These are phyloP conservation scores for Thera britannica DNA, from an alignment of 2,888 invertebrate species.

Conservation along the genomic window DNA sequence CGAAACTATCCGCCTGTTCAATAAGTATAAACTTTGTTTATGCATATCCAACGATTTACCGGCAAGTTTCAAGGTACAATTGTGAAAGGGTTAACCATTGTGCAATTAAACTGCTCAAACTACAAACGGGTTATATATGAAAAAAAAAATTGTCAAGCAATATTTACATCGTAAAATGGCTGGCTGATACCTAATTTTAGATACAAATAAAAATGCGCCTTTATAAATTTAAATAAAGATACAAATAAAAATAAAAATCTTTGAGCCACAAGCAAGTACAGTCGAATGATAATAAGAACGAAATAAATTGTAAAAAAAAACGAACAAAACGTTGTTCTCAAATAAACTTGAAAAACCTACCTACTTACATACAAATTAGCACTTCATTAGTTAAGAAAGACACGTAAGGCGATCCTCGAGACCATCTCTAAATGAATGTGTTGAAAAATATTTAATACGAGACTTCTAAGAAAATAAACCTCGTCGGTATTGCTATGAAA, in stretches of 20 bases:
- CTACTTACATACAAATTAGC: no score
- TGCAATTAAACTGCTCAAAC: slow-evolving; percentile 48
- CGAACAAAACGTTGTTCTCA: background rate
- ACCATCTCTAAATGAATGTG: background rate
- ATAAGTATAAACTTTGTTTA: slow-evolving; percentile 32
- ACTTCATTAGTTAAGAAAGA: background rate
- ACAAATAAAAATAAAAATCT: slow-evolving; percentile 32
- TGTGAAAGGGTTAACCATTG: slow-evolving; percentile 64
- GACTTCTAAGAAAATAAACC: slow-evolving; percentile 12
- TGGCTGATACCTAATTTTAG: slow-evolving; percentile 31
- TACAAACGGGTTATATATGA: slow-evolving; percentile 38
- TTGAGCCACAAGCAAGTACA: slow-evolving; percentile 39
- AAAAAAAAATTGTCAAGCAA: background rate
- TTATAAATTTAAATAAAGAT: slow-evolving; percentile 32
- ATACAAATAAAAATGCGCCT: slow-evolving; percentile 34
- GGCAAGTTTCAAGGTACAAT: slow-evolving; percentile 66
- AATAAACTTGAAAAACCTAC: background rate
- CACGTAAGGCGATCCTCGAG: background rate
- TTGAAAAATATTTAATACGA: slow-evolving; percentile 9
- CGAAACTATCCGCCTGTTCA: slow-evolving; percentile 42
- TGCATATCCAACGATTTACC: slow-evolving; percentile 50
- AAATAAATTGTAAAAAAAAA: background rate
- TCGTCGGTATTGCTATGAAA: slow-evolving; percentile 25
- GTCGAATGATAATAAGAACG: slow-evolving; percentile 7
- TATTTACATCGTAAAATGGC: slow-evolving; percentile 22